Percentiles rank a stretch among this genome's conserved stretches.
phyloP scores from a whole-genome alignment of 2,888 invertebrate species.

The Standfussiana lucernea region DNA sequence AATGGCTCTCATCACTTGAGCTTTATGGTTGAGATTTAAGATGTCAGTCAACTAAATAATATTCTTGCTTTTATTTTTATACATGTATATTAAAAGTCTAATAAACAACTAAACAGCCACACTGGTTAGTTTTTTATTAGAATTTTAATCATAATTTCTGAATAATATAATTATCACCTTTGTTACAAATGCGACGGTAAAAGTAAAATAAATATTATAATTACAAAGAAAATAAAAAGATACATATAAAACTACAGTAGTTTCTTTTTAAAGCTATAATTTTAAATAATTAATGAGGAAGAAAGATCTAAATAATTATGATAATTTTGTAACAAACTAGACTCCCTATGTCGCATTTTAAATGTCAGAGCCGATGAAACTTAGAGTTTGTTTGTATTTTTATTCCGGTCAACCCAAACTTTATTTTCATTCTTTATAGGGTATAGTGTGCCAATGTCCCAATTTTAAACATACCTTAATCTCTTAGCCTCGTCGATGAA shows the following conservation, averaged over 20 bases:
- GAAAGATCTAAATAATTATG: background rate
- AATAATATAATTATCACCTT: background rate
- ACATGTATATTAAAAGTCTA: no score
- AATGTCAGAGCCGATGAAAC: background rate
- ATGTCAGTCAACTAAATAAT: background rate
- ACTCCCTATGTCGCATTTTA: background rate
- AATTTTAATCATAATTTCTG: background rate
- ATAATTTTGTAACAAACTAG: background rate
- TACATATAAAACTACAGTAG: background rate
- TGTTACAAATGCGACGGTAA: background rate
- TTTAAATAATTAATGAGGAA: background rate
- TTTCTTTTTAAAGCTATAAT: background rate
- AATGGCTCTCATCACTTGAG: background rate
- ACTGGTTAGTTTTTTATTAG: background rate
- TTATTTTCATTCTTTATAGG: background rate
- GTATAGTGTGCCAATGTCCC: background rate
- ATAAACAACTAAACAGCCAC: no score
- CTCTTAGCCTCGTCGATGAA: slow-evolving; percentile 98
- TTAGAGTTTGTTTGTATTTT: background rate
- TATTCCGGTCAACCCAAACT: background rate
- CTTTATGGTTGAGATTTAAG: background rate
- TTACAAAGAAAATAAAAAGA: no score
- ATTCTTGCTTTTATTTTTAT: background rate
- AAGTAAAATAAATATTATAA: background rate
- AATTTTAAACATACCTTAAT: slow-evolving; percentile 91